Percentiles rank a stretch among this genome's conserved stretches.
Evolutionary conservation across 1,140 invertebrate species (phyloP).

Genomic region (Brachionus koreanus): DNA sequence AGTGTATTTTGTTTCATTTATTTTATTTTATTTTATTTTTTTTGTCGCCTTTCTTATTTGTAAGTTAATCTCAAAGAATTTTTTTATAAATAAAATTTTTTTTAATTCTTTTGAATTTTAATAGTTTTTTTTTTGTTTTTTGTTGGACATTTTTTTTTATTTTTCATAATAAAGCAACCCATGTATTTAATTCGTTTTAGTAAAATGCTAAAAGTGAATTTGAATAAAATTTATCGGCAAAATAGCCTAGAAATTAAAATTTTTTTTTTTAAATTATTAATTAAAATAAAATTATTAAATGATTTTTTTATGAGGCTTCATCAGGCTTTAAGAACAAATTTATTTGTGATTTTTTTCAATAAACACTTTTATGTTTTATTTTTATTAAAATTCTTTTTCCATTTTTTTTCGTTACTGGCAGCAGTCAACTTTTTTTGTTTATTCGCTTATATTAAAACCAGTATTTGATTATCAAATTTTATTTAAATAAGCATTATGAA

Average conservation of each 20-base stretch:
- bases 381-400: too few relatives aligned
- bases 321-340: not conserved
- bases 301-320: not conserved
- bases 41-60: not conserved
- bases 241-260: not conserved
- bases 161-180: not conserved
- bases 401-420: too few relatives aligned
- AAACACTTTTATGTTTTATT: not conserved
- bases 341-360: not conserved
- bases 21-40: not conserved
- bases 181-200: not conserved
- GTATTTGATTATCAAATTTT: not conserved
- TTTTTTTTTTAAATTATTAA: not conserved
- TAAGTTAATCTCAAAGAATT: conserved; percentile 35
- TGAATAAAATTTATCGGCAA: not conserved
- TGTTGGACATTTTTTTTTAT: not conserved
- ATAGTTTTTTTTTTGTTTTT: not conserved
- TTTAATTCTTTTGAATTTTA: not conserved
- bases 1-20: not conserved
- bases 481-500: too few relatives aligned
- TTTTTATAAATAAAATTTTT: not conserved
- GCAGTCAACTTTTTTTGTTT: too few relatives aligned
- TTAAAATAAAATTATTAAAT: not conserved
- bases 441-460: too few relatives aligned
- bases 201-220: not conserved